Conservation (phyloP, 2,113 vertebrate species). For the Corythoichthys haematopterus region DNA sequence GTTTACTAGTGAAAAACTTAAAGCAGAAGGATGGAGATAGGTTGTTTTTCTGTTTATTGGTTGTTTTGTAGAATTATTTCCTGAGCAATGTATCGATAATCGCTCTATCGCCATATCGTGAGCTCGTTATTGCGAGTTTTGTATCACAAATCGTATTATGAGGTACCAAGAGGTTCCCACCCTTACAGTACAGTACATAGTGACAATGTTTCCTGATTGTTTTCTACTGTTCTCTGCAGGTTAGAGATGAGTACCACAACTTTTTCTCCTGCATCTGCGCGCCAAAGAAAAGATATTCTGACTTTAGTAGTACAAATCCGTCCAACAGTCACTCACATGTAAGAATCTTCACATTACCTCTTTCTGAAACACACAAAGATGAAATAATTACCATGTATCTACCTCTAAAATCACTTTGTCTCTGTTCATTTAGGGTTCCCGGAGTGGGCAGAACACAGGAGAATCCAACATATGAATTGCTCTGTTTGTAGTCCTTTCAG, state of each 20-base stretch:
- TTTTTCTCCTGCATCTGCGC: slow-evolving; percentile 58
- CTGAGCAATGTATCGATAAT: no score
- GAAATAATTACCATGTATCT: background rate
- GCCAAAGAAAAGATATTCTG: slow-evolving; percentile 68
- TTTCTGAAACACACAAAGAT: background rate
- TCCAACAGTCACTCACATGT: slow-evolving; percentile 68
- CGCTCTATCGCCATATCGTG: no score
- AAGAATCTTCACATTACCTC: slow-evolving; percentile 8
- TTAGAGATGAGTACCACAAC: slow-evolving; percentile 77
- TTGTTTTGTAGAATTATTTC: no score
- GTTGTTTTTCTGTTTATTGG: no score
- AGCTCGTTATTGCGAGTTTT: no score
- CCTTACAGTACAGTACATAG: no score
- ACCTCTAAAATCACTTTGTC: background rate
- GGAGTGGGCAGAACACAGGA: slow-evolving; percentile 51
- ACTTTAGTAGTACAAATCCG: slow-evolving; percentile 67
- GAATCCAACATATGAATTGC: slow-evolving; percentile 60
- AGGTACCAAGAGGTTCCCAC: no score
- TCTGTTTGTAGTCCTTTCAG: background rate
- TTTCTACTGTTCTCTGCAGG: slow-evolving; percentile 67
- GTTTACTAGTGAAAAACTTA: no score
- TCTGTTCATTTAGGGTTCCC: slow-evolving; percentile 38
- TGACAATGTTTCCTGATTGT: background rate
- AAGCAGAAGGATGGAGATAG: no score
- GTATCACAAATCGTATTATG: no score